Conservation (phyloP, 2,888 invertebrate species). For the Diplazon laetatorius region DNA sequence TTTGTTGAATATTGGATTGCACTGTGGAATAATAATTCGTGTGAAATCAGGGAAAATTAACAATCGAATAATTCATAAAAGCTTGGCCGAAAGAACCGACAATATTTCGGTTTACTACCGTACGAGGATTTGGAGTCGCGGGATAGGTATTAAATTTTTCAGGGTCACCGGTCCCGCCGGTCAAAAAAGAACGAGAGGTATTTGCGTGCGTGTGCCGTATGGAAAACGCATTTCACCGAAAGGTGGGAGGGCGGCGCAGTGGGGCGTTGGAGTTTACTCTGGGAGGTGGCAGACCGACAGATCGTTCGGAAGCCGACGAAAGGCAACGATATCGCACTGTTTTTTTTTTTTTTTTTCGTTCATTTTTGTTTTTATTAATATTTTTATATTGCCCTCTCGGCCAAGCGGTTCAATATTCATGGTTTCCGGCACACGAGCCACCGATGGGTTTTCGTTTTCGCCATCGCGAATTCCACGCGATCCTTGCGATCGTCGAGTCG, state of each 20-base stretch:
- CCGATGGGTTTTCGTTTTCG: conserved; percentile 9
- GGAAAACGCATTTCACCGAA: conserved; percentile 14
- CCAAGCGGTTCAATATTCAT: conserved; percentile 59
- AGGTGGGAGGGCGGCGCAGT: no score
- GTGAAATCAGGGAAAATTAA: no score
- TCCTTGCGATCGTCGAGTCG: conserved; percentile 49
- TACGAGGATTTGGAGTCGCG: background rate
- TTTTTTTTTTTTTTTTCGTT: conserved; percentile 32
- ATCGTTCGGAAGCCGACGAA: conserved; percentile 41
- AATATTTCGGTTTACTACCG: no score
- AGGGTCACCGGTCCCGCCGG: conserved; percentile 15
- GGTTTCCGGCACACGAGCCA: conserved; percentile 53
- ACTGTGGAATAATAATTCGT: no score
- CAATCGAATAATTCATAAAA: no score
- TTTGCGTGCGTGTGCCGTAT: conserved; percentile 13
- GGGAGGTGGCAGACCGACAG: conserved; percentile 6
- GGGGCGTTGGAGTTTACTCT: background rate
- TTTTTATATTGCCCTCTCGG: no score
- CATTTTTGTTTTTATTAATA: no score
- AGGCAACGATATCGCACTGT: conserved; percentile 56
- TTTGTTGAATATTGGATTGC: no score
- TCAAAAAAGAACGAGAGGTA: conserved; percentile 10
- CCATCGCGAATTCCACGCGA: conserved; percentile 49
- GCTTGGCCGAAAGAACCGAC: no score
- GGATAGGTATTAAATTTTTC: conserved; percentile 56